Base-by-base conservation (phyloP, 30 jellyfish, hydroid and myxozoan genomes). In the Clytia hemisphaerica region DNA sequence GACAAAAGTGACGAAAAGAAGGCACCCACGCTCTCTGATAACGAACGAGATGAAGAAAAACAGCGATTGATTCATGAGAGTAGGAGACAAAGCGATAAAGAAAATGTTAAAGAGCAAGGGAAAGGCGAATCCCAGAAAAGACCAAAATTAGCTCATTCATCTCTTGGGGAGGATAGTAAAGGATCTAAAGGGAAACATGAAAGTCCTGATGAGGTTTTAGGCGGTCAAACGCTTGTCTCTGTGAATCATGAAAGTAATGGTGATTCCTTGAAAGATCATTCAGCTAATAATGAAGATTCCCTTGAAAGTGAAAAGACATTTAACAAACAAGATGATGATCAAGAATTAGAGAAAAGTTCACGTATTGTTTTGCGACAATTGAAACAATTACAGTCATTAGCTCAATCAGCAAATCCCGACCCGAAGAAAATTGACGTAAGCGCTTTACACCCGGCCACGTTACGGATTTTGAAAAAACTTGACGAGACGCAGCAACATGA, bases 401-500 rank as follows among this genome's bases (percentile, higher is more conserved):
- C 97, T 25, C 97, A 88, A 45, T 88, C 97, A 12, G 47, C 83
- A 0, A 74, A 88, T 60, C 97, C 97, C 24, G 97, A 88, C 42
- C 97, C 97, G 6, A 54, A 93, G 30, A 75, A 75, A 69, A 88
- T 88, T 12, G 95, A 88, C 49, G 97, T 88, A 16, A 82, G 84
- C 57, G 77, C 80, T 50, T 50, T 88, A 59, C 97, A 88, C 63
- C 97, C 97, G 1, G 97, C 95, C 27, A 88, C 97, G 0, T 94
- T 88, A 31, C 80, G 81, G 59, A 83, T 88, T 32, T 69, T 88
- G 38, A 88, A 88, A 67, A 88, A 88, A 54, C 77, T 88, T 4
- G 97, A 95, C 22, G 97, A 88, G 61, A n/a, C n/a, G n/a, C n/a
- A n/a, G n/a, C 94, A 88, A 57, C 94, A 80, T 44, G 97, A 88